Evolutionary conservation across 2,888 invertebrate genomes (phyloP), one percentile per base, ranked within the genome.

Genomic region (Rhagonycha fulva): DNA sequence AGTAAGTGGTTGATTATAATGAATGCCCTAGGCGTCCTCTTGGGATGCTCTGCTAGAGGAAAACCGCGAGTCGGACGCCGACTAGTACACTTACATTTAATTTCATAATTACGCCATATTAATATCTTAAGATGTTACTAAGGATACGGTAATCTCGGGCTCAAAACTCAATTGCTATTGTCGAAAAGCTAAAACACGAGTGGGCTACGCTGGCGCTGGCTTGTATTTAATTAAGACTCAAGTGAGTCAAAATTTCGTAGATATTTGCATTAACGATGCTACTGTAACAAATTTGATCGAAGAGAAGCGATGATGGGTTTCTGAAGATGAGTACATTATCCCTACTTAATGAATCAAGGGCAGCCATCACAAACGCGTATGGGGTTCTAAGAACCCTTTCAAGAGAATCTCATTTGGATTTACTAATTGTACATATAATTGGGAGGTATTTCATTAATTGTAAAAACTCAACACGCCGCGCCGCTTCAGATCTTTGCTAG

Each of bases 61-160:
- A 66, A 74, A 77, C 77, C 74, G 70, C 72, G 70, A 68, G 68
- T 66, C 69, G 47, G 28, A 23, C 75, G 19, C 68, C 71, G 67
- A 76, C 24, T 76, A 78, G 76, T 28, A 28, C 66, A 19, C 19
- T 19, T 80, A 76, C 72, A 81, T 84, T 82, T 84, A 85, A 84
- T 86, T 85, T 83, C 84, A 84, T 85, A 85, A 86, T 86, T 85
- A 84, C 84, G 79, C 81, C 78, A 84, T 83, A 86, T 85, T 86
- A 86, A 85, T 86, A 85, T 84, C 84, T 84, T 84, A 85, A 85
- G 85, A 85, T 84, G 85, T 86, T 84, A 83, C 83, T 84, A 83
- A 83, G 86, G 84, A 84, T 82, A 85, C 85, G 83, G 80, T 84
- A 84, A 84, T 84, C 84, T 81, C 76, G 77, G 68, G 76, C 77